Conservation (phyloP, 2,888 invertebrate species). For the Caenorhabditis panamensis region DNA sequence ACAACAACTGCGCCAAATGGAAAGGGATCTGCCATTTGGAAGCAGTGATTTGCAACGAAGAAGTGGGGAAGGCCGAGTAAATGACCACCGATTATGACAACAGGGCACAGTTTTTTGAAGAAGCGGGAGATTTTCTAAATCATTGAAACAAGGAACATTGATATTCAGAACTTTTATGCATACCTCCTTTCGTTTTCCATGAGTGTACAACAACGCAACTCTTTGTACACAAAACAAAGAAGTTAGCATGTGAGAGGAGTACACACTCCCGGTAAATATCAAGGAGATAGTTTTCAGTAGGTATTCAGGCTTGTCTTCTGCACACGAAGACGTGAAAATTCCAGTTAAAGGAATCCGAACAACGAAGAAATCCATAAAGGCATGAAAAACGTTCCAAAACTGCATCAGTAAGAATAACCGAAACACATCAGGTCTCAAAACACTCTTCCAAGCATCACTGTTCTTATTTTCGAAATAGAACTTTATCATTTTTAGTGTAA, state of each 20-base stretch:
- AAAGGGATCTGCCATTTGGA: slow-evolving; percentile 5
- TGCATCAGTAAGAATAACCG: slow-evolving; percentile 14
- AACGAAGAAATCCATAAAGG: not conserved
- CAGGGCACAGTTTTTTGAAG: not conserved
- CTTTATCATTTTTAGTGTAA: not conserved
- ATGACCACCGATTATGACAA: not conserved
- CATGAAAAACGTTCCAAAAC: not conserved
- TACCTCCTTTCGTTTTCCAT: not conserved
- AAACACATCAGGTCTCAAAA: not conserved
- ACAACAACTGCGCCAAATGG: slow-evolving; percentile 15
- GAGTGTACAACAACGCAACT: not conserved
- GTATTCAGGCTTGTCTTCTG: not conserved
- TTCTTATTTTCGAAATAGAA: not conserved
- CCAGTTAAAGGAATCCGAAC: slow-evolving; percentile 3
- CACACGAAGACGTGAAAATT: not conserved
- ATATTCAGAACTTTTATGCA: too few relatives aligned
- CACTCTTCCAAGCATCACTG: slow-evolving; percentile 10
- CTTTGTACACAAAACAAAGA: slow-evolving; percentile 5
- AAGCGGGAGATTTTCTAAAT: not conserved
- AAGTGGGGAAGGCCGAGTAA: not conserved
- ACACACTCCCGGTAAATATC: not conserved
- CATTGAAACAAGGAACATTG: too few relatives aligned
- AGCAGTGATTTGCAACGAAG: not conserved
- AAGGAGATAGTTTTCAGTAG: not conserved
- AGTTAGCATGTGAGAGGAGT: slow-evolving; percentile 3